Evolutionary conservation across 2,797 vertebrate species (phyloP).

Genomic region (Propithecus deckenii): DNA sequence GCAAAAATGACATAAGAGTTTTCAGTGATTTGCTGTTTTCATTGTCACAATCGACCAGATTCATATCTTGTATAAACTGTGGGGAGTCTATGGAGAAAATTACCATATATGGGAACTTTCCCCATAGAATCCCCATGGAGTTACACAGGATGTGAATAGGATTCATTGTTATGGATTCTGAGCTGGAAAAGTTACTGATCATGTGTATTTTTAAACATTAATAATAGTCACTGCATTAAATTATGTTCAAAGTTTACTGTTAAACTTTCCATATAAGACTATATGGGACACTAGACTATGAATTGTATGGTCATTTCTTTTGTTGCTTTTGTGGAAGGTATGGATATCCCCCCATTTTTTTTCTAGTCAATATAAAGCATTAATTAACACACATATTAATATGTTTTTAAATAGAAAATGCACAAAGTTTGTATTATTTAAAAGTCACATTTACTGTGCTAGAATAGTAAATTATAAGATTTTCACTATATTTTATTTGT

Average conservation of each 20-base stretch:
- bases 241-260: conserved; percentile 15
- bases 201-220: conserved; percentile 54
- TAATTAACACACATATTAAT: not conserved
- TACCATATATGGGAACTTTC: conserved; percentile 72
- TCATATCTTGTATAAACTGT: conserved; percentile 75
- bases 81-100: conserved; percentile 59
- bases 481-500: conserved; percentile 24
- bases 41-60: conserved; percentile 68
- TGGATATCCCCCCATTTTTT: not conserved
- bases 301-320: conserved; percentile 26
- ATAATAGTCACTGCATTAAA: conserved; percentile 36
- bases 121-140: conserved; percentile 55
- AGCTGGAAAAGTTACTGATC: conserved; percentile 44
- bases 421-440: conserved; percentile 3
- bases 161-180: conserved; percentile 62
- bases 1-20: conserved; percentile 45
- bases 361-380: not conserved
- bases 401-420: conserved; percentile 43
- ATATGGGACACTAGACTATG: not conserved
- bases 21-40: conserved; percentile 68
- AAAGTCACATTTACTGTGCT: conserved; percentile 1
- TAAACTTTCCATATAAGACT: conserved; percentile 12
- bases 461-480: not conserved
- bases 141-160: conserved; percentile 74
- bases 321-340: not conserved